Percentiles rank a stretch among this genome's conserved stretches.
Conservation (phyloP, 2,888 invertebrate species). For the Archaeoteleia sp. region DNA sequence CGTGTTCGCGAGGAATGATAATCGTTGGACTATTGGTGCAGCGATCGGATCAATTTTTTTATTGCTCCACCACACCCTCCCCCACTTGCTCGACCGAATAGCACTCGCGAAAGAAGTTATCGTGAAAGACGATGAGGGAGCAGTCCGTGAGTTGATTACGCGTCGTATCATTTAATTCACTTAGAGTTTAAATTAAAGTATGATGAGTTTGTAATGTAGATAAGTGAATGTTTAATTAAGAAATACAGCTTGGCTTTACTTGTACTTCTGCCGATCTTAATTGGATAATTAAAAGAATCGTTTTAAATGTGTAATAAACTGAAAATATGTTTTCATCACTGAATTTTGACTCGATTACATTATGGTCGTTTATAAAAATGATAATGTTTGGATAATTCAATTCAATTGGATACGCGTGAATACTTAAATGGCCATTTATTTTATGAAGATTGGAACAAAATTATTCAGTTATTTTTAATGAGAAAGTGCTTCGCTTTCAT, state of each 20-base stretch:
- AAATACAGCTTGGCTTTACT: constrained; percentile 22
- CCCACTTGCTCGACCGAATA: not conserved
- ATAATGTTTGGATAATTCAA: constrained; percentile 4
- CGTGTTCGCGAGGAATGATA: constrained; percentile 39
- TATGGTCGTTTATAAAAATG: constrained; percentile 9
- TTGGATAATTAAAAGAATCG: constrained; percentile 38
- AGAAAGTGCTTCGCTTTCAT: no score
- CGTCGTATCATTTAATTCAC: constrained; percentile 28
- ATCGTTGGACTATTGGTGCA: constrained; percentile 3
- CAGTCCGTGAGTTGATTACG: constrained; percentile 14
- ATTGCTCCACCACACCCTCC: constrained; percentile 7
- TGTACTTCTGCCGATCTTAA: constrained; percentile 43
- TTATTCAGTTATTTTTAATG: no score
- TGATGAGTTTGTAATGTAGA: constrained; percentile 27
- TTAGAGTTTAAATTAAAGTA: constrained; percentile 35
- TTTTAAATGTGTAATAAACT: constrained; percentile 30
- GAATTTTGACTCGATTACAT: constrained; percentile 3
- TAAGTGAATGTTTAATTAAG: constrained; percentile 42
- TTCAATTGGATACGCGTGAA: no score
- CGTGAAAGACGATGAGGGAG: constrained; percentile 9
- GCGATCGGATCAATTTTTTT: constrained; percentile 35
- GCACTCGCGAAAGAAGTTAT: not conserved
- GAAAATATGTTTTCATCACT: constrained; percentile 27
- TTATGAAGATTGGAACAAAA: no score
- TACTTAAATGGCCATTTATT: no score